Percentiles rank a stretch among this genome's conserved stretches.
These are phyloP conservation scores for Heliconius melpomene DNA, from an alignment of 1,140 invertebrate genomes.

Conservation along the genomic window DNA sequence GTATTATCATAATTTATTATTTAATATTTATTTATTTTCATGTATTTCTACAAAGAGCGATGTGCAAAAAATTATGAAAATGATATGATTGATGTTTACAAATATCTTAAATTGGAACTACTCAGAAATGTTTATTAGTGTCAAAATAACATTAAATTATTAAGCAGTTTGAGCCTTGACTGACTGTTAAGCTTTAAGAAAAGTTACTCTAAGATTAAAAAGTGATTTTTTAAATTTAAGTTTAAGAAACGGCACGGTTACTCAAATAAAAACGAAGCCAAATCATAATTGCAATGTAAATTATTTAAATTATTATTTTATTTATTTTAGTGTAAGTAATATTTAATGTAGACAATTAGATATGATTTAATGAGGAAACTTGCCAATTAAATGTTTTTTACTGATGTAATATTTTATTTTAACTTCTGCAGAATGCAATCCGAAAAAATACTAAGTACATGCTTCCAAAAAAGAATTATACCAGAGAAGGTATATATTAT, in stretches of 20 bases:
- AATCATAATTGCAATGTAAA: conserved; percentile 63
- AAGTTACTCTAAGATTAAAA: no score
- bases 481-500: no score
- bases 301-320: conserved; percentile 59
- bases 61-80: not conserved
- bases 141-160: no score
- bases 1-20: conserved; percentile 2
- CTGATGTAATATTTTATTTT: conserved; percentile 4
- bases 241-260: not conserved
- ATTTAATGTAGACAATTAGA: not conserved
- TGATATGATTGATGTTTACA: no score
- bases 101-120: no score
- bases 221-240: not conserved
- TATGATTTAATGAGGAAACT: conserved; percentile 5
- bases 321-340: conserved; percentile 38
- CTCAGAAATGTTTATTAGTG: no score
- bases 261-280: conserved; percentile 56
- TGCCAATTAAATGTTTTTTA: conserved; percentile 38
- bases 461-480: not conserved
- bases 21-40: not conserved
- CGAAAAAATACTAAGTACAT: no score
- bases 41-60: no score
- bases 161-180: no score
- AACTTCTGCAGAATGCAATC: not conserved
- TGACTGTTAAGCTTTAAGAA: no score